Evolutionary conservation across 2,888 invertebrate genomes (phyloP).

Genomic region (Crematogaster levior): DNA sequence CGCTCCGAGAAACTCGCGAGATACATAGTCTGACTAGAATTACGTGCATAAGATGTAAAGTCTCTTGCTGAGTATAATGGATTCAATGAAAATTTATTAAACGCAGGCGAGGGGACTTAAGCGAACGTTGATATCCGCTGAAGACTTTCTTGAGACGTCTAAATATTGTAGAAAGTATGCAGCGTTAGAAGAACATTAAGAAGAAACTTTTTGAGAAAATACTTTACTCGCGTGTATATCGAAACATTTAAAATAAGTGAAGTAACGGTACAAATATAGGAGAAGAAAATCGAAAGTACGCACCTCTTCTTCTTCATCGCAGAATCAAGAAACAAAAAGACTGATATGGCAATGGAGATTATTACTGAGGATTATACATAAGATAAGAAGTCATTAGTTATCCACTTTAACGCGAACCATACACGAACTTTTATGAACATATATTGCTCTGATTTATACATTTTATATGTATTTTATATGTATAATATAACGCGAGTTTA

Average conservation of each 20-base stretch:
- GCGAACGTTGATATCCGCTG: not conserved
- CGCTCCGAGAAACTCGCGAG: not conserved
- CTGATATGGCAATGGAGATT: not conserved
- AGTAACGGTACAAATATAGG: not conserved
- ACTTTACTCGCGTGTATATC: not conserved
- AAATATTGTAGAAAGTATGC: not conserved
- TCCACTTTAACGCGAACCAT: not conserved
- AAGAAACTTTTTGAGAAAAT: not conserved
- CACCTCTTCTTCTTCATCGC: not conserved
- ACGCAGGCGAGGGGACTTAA: not conserved
- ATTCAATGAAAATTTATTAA: not conserved
- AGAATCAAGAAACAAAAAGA: not conserved
- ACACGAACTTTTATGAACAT: not conserved
- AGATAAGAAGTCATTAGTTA: not conserved
- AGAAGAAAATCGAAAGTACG: not conserved
- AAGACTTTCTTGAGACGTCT: not conserved
- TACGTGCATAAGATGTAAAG: not conserved
- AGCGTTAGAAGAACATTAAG: not conserved
- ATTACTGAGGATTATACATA: not conserved
- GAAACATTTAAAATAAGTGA: not conserved
- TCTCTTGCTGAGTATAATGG: not conserved
- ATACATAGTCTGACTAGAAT: not conserved
- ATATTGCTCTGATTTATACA: not conserved
- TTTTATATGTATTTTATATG: conserved; percentile 13
- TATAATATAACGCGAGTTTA: not conserved